phyloP scores from a whole-genome alignment of 2,797 vertebrate genomes.

The Hydrophis major region DNA sequence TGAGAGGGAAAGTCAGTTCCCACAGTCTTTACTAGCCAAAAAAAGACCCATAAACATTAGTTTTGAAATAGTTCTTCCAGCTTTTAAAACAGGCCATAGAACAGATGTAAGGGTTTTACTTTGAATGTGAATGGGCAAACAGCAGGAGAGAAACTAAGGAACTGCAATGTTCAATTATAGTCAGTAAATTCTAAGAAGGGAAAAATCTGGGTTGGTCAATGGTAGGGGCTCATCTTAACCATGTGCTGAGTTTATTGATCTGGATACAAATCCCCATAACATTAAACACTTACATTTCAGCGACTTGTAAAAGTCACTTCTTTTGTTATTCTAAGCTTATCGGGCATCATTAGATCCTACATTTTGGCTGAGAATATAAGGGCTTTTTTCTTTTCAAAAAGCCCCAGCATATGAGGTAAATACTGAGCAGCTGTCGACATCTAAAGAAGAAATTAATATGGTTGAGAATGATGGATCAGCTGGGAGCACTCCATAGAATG shows the following conservation, averaged over 20 bases:
- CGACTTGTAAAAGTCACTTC: conserved; percentile 62
- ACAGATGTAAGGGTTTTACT: conserved; percentile 25
- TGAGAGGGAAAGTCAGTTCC: conserved; percentile 12
- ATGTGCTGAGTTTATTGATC: conserved; percentile 42
- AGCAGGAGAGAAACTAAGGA: conserved; percentile 44
- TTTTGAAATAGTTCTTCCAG: conserved; percentile 26
- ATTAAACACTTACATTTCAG: conserved; percentile 64
- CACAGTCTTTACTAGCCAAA: conserved; percentile 10
- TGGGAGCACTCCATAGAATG: conserved; percentile 21
- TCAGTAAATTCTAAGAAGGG: conserved; percentile 40
- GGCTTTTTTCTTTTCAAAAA: conserved; percentile 35
- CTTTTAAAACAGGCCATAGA: conserved; percentile 47
- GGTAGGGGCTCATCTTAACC: conserved; percentile 29
- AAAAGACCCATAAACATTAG: conserved; percentile 34
- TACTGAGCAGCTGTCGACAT: conserved; percentile 60
- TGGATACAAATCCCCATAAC: conserved; percentile 54
- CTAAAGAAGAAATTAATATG: conserved; percentile 72
- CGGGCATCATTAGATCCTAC: conserved; percentile 57
- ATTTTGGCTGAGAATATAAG: conserved; percentile 48
- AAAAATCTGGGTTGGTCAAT: conserved; percentile 42
- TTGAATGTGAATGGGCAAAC: conserved; percentile 43
- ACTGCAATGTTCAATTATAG: conserved; percentile 26
- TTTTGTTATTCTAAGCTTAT: conserved; percentile 61
- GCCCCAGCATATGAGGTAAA: conserved; percentile 64
- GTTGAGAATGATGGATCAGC: conserved; percentile 60